Evolutionary conservation across 2,113 vertebrate genomes (phyloP).

Genomic region (Rhinoptilus africanus): DNA sequence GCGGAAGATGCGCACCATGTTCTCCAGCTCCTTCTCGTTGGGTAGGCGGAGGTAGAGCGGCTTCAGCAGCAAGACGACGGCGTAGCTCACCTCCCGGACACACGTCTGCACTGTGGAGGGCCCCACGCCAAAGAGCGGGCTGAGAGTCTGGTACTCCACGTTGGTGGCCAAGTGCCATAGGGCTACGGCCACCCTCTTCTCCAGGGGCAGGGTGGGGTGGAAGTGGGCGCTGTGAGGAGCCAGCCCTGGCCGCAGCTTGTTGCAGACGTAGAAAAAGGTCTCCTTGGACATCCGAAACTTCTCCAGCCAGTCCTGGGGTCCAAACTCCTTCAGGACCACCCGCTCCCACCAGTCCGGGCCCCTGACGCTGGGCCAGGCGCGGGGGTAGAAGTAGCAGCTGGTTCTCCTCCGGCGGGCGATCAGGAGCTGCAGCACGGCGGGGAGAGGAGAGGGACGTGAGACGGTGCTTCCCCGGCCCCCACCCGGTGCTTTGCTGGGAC

Average conservation of each 20-base stretch:
- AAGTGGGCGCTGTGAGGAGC: slow-evolving; percentile 38
- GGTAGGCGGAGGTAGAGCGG: slow-evolving; percentile 72
- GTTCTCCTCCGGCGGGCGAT: slow-evolving; percentile 56
- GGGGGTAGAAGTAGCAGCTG: slow-evolving; percentile 61
- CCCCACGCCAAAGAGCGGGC: slow-evolving; percentile 60
- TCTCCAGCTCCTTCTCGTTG: slow-evolving; percentile 62
- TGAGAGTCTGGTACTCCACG: slow-evolving; percentile 68
- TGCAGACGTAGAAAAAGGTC: slow-evolving; percentile 72
- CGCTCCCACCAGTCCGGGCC: slow-evolving; percentile 70
- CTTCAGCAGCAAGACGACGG: slow-evolving; percentile 64
- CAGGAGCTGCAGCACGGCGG: not conserved
- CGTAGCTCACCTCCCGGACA: slow-evolving; percentile 68
- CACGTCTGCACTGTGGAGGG: slow-evolving; percentile 69
- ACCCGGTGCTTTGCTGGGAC: not conserved
- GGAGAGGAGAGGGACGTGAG: not conserved
- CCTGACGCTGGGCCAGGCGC: slow-evolving; percentile 55
- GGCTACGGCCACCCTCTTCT: slow-evolving; percentile 73
- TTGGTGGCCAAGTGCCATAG: slow-evolving; percentile 74
- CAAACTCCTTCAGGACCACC: slow-evolving; percentile 72
- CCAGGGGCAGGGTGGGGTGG: slow-evolving; percentile 60
- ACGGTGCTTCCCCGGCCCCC: fast-evolving
- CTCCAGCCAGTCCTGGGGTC: slow-evolving; percentile 75
- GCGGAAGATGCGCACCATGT: slow-evolving; percentile 67
- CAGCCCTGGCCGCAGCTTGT: slow-evolving; percentile 66
- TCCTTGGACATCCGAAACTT: slow-evolving; percentile 76